phyloP scores from a whole-genome alignment of 1,140 invertebrate genomes.

The Hormaphis cornu region DNA sequence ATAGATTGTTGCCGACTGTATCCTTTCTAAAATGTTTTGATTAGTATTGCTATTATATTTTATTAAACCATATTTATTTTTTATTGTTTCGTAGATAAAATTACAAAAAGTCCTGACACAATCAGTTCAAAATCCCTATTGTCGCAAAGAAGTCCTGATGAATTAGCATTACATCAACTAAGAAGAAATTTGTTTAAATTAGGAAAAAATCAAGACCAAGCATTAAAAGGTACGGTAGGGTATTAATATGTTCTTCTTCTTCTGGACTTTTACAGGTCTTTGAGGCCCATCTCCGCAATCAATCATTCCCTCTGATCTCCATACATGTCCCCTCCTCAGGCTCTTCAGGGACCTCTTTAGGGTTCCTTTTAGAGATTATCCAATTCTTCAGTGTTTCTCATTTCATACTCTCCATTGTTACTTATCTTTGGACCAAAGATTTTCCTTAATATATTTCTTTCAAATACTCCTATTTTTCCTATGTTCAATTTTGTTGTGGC shows the following conservation, averaged over 20 bases:
- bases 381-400: not conserved
- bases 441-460: too few relatives aligned
- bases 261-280: too few relatives aligned
- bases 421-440: too few relatives aligned
- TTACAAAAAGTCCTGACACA: not conserved
- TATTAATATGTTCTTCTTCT: not conserved
- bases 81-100: not conserved
- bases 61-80: not conserved
- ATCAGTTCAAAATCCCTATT: not conserved
- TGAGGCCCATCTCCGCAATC: too few relatives aligned
- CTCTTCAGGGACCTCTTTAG: not conserved
- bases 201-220: slow-evolving; percentile 26
- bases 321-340: not conserved
- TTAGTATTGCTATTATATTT: not conserved
- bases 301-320: too few relatives aligned
- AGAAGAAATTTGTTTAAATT: slow-evolving; percentile 25
- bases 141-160: not conserved
- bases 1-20: too few relatives aligned
- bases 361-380: not conserved
- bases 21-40: not conserved
- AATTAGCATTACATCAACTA: slow-evolving; percentile 6
- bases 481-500: not conserved
- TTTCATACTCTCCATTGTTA: too few relatives aligned
- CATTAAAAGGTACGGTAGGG: not conserved
- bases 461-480: not conserved